A percentile compares a stretch with the other conserved stretches of the same genome.
Conservation (phyloP, 2,888 invertebrate species). For the Panzeria rudis region DNA sequence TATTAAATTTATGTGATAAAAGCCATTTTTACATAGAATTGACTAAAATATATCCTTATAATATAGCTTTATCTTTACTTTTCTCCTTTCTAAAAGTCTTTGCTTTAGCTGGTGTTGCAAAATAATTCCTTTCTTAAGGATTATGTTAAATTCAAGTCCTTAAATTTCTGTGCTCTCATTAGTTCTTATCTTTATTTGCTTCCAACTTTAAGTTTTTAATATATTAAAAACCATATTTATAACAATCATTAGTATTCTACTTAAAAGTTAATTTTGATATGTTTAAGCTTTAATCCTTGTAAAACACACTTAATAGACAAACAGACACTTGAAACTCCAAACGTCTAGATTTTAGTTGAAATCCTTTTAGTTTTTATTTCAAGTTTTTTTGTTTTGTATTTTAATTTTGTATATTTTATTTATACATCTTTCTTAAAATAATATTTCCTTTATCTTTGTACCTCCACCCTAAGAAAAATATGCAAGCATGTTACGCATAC, state of each 20-base stretch:
- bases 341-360: constrained; percentile 47
- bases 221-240: constrained; percentile 57
- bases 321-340: constrained; percentile 30
- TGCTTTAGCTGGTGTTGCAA: background rate
- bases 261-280: constrained; percentile 67
- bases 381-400: no score
- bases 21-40: no score
- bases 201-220: constrained; percentile 17
- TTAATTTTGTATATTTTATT: constrained; percentile 42
- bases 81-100: background rate
- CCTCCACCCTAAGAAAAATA: constrained; percentile 17
- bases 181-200: constrained; percentile 25
- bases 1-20: background rate
- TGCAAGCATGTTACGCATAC: constrained; percentile 33
- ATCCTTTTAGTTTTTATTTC: constrained; percentile 10
- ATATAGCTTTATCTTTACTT: no score
- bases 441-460: constrained; percentile 47
- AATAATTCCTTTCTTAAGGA: constrained; percentile 1
- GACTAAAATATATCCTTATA: no score
- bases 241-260: constrained; percentile 59
- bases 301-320: constrained; percentile 12
- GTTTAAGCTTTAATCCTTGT: constrained; percentile 59
- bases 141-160: constrained; percentile 26
- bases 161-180: constrained; percentile 2
- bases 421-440: constrained; percentile 55